Conservation (phyloP, 2,113 vertebrate species). For the Pangasianodon gigas region DNA sequence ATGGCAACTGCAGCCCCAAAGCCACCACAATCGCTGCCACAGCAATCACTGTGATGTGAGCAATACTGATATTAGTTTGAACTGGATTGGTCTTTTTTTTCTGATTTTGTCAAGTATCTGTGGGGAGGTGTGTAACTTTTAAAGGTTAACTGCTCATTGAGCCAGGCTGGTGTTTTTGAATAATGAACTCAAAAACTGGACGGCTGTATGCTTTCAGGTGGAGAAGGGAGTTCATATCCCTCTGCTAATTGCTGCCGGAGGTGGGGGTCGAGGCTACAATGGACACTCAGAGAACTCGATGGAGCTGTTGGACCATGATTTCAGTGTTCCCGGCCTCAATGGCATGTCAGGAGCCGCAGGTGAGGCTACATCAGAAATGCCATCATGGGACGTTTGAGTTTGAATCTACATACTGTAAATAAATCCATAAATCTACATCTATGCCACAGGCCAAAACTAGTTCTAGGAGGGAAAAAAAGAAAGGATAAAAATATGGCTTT, state of each 20-base stretch:
- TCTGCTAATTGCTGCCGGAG: slow-evolving; percentile 92
- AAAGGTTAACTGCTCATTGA: background rate
- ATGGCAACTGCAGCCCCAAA: too few species aligned
- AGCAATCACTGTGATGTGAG: too few species aligned
- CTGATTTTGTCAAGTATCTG: background rate
- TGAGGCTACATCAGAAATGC: slow-evolving; percentile 38
- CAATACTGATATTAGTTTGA: background rate
- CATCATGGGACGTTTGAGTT: background rate
- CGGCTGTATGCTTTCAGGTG: slow-evolving; percentile 74
- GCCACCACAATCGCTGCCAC: too few species aligned
- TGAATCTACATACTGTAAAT: background rate
- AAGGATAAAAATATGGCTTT: slow-evolving; percentile 12
- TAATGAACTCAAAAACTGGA: background rate
- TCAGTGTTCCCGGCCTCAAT: slow-evolving; percentile 81
- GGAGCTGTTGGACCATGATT: slow-evolving; percentile 87
- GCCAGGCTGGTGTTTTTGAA: background rate
- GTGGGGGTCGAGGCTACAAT: slow-evolving; percentile 91
- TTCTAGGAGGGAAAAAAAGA: background rate
- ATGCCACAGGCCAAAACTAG: background rate
- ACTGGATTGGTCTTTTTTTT: background rate
- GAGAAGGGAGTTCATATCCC: slow-evolving; percentile 80
- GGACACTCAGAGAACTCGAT: slow-evolving; percentile 71
- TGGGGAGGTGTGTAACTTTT: background rate
- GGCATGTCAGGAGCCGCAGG: slow-evolving; percentile 92
- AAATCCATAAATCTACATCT: background rate